Evolutionary conservation across 2,888 invertebrate species (phyloP).

Genomic region (Erebia ligea): DNA sequence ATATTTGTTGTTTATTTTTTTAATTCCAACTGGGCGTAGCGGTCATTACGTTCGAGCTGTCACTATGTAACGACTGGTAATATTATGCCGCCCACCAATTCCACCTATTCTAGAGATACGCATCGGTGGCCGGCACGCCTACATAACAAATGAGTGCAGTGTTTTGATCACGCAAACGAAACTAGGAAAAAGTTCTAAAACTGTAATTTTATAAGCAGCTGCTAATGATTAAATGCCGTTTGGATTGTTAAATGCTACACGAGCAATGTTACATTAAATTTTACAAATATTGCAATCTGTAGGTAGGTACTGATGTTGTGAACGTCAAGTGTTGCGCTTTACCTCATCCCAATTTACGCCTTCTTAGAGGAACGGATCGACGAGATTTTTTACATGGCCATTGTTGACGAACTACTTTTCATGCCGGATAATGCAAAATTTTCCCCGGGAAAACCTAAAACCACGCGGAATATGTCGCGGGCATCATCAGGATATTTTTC

Average conservation of each 20-base stretch:
- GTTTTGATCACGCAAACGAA: slow-evolving; percentile 48
- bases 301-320: not conserved
- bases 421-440: too few relatives aligned
- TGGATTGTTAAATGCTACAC: too few relatives aligned
- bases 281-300: too few relatives aligned
- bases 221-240: slow-evolving; percentile 2
- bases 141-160: slow-evolving; percentile 61
- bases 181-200: slow-evolving; percentile 16
- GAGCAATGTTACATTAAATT: too few relatives aligned
- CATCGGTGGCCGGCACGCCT: slow-evolving; percentile 73
- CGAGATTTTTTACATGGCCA: too few relatives aligned
- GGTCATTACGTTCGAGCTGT: slow-evolving; percentile 60
- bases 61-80: slow-evolving; percentile 70
- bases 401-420: too few relatives aligned
- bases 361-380: too few relatives aligned
- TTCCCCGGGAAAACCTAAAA: too few relatives aligned
- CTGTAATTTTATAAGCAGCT: slow-evolving; percentile 9
- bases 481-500: too few relatives aligned
- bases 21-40: slow-evolving; percentile 58
- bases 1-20: slow-evolving; percentile 38
- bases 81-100: slow-evolving; percentile 80
- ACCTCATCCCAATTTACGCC: too few relatives aligned
- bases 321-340: too few relatives aligned
- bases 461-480: too few relatives aligned
- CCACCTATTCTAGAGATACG: slow-evolving; percentile 76